Conservation (phyloP, 2,797 vertebrate species). For the Xyrichtys novacula region DNA sequence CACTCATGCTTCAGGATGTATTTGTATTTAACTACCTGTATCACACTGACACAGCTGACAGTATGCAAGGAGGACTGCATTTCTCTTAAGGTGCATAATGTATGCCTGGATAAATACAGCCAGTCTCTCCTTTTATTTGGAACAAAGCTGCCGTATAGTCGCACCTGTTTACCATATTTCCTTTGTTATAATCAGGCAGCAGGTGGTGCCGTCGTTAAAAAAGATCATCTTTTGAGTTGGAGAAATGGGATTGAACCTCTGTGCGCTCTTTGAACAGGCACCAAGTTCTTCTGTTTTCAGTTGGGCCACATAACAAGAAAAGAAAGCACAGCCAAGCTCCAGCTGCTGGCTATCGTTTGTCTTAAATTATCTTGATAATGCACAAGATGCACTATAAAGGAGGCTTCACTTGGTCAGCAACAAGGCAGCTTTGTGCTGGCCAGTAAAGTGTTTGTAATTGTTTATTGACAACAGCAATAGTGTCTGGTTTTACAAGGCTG, state of each 20-base stretch:
- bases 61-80: conserved; percentile 29
- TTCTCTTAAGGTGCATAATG: conserved; percentile 7
- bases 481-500: conserved; percentile 30
- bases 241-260: conserved; percentile 1
- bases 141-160: conserved; percentile 29
- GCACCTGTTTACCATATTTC: conserved; percentile 46
- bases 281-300: not conserved
- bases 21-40: conserved; percentile 50
- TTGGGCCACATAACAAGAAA: not conserved
- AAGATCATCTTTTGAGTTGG: conserved; percentile 24
- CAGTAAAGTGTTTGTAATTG: conserved; percentile 41
- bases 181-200: conserved; percentile 31
- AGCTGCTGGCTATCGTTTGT: not conserved
- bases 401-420: conserved; percentile 14
- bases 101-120: conserved; percentile 20
- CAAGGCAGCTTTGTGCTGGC: conserved; percentile 23
- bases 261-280: not conserved
- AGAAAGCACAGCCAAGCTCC: not conserved
- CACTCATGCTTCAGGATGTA: conserved; percentile 38
- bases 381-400: conserved; percentile 10
- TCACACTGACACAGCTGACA: conserved; percentile 32
- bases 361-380: conserved; percentile 5
- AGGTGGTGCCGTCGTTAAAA: conserved; percentile 26
- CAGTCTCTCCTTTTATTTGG: conserved; percentile 25
- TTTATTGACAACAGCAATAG: conserved; percentile 50